Conservation (phyloP, 2,888 invertebrate genomes). For the Pteria penguin region DNA sequence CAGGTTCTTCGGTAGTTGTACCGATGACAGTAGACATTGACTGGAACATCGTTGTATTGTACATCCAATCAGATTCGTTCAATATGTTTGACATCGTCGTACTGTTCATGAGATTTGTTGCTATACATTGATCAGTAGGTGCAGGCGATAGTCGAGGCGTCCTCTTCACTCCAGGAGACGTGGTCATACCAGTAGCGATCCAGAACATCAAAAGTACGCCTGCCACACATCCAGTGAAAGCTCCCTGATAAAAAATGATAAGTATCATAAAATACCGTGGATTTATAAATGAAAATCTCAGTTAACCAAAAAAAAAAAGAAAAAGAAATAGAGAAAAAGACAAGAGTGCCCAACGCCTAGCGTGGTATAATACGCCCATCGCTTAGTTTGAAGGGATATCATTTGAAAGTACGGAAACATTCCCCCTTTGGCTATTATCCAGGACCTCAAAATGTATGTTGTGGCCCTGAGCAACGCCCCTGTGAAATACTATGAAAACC, state of each 20-base stretch:
- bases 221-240: conserved; percentile 42
- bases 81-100: no score
- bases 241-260: conserved; percentile 44
- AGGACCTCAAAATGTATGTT: no score
- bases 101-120: not conserved
- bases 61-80: not conserved
- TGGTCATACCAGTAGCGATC: conserved; percentile 48
- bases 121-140: conserved; percentile 45
- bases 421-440: no score
- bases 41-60: not conserved
- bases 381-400: no score
- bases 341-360: no score
- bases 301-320: no score
- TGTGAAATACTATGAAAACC: no score
- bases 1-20: not conserved
- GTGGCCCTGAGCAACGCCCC: no score
- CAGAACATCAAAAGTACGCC: conserved; percentile 40
- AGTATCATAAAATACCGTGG: not conserved
- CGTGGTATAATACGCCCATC: no score
- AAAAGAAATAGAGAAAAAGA: not conserved
- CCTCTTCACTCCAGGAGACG: conserved; percentile 45
- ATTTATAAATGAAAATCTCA: not conserved
- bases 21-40: not conserved
- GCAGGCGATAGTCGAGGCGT: conserved; percentile 50
- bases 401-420: no score